Conservation (phyloP, 2,113 vertebrate species). For the Cyanoramphus novaezelandiae region DNA sequence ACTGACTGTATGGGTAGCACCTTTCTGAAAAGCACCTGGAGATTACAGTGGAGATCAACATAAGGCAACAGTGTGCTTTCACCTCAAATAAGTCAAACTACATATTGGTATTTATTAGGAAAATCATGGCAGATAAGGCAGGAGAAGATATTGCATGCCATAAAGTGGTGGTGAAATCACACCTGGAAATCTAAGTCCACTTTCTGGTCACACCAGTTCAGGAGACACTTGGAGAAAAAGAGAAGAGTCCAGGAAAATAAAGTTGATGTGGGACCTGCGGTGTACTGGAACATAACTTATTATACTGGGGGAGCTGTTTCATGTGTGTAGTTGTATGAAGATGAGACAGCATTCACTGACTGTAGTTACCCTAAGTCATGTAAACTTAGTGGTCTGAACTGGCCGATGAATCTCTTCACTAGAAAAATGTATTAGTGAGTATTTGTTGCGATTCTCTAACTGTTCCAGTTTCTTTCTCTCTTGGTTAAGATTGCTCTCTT, state of each 20-base stretch:
- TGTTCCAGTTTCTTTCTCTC: neutral
- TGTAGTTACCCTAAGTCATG: rapidly evolving
- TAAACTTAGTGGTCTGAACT: neutral
- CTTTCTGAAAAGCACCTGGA: neutral
- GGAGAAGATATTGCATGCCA: neutral
- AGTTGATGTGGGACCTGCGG: neutral
- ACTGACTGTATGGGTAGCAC: neutral
- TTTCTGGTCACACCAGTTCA: neutral
- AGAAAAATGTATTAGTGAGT: neutral
- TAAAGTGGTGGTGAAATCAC: neutral
- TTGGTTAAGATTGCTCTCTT: neutral
- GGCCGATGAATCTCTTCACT: neutral
- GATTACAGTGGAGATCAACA: neutral
- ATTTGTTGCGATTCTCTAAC: neutral
- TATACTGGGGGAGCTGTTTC: neutral
- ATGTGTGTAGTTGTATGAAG: neutral
- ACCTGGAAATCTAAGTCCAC: neutral
- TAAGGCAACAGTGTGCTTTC: neutral
- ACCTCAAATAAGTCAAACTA: neutral
- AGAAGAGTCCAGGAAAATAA: neutral
- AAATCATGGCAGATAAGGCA: neutral
- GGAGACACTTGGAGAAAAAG: neutral
- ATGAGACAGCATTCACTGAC: neutral
- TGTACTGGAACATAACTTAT: neutral
- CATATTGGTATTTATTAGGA: neutral